Percentiles rank a stretch among this genome's conserved stretches.
phyloP scores from a whole-genome alignment of 2,888 invertebrate species.

The Leptarthrus brevirostris region DNA sequence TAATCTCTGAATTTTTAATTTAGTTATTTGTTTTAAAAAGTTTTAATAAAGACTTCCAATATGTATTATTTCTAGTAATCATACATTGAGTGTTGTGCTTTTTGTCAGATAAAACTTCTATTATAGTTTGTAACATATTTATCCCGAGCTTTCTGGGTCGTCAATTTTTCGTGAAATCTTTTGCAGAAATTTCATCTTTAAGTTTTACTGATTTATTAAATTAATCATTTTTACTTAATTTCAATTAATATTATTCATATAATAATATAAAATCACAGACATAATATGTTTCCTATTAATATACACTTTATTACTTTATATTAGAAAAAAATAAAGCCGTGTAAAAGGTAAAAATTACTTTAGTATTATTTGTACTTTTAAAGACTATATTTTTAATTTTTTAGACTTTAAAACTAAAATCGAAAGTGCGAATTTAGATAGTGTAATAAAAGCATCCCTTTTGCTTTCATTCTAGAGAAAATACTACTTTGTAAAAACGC shows the following conservation, averaged over 20 bases:
- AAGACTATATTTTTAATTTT: too few species aligned
- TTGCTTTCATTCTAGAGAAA: too few species aligned
- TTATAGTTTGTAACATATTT: slow-evolving; percentile 9
- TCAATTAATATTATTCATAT: slow-evolving; percentile 52
- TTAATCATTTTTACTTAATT: slow-evolving; percentile 46
- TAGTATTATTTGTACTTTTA: background rate
- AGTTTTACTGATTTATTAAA: slow-evolving; percentile 20
- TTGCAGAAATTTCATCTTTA: slow-evolving; percentile 23
- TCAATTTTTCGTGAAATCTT: background rate
- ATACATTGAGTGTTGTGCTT: slow-evolving; percentile 52
- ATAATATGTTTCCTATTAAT: slow-evolving; percentile 54
- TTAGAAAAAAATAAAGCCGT: background rate
- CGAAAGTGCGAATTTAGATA: too few species aligned
- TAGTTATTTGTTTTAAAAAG: slow-evolving; percentile 32
- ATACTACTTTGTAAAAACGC: too few species aligned
- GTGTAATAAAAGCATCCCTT: too few species aligned
- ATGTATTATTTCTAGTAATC: too few species aligned
- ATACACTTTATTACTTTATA: slow-evolving; percentile 43
- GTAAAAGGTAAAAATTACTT: background rate
- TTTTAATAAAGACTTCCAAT: slow-evolving; percentile 30
- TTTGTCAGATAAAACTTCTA: slow-evolving; percentile 51
- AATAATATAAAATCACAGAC: slow-evolving; percentile 55
- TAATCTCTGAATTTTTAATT: slow-evolving; percentile 24
- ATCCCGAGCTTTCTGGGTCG: background rate
- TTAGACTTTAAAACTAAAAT: too few species aligned